These are phyloP conservation scores for Anarrhichthys ocellatus DNA, from an alignment of 2,113 vertebrate species.

Conservation along the genomic window DNA sequence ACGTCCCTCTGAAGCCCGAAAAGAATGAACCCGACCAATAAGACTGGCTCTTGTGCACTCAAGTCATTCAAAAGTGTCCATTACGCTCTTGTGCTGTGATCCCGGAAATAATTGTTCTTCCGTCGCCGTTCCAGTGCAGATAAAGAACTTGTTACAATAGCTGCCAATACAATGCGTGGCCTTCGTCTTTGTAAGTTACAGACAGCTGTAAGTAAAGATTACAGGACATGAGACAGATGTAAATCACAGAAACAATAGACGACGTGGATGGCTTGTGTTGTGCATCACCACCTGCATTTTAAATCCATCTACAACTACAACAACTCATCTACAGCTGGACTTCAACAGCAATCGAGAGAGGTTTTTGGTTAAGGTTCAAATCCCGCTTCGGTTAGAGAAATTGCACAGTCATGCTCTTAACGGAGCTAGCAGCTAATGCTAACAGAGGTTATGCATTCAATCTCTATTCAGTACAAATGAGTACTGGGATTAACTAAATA, in stretches of 20 bases:
- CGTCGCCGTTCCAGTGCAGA: not conserved
- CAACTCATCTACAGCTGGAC: not conserved
- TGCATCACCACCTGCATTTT: conserved; percentile 1
- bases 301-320: not conserved
- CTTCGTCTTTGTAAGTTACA: conserved; percentile 43
- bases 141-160: conserved; percentile 29
- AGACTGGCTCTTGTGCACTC: not conserved
- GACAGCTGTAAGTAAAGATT: conserved; percentile 46
- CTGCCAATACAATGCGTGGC: not conserved
- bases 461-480: not conserved
- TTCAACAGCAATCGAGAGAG: not conserved
- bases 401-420: too few species aligned
- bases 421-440: not conserved
- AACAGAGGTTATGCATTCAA: not conserved
- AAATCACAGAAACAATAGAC: conserved; percentile 28
- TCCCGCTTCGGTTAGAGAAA: not conserved
- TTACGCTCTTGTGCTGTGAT: not conserved
- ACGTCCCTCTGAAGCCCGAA: not conserved
- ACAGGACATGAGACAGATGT: conserved; percentile 26
- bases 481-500: not conserved
- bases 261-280: not conserved
- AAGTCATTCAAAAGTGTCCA: not conserved
- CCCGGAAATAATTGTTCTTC: not conserved
- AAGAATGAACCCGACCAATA: not conserved
- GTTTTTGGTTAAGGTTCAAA: not conserved